Conservation (phyloP, 2,888 invertebrate genomes). For the Hermaeophaga mercurialis region DNA sequence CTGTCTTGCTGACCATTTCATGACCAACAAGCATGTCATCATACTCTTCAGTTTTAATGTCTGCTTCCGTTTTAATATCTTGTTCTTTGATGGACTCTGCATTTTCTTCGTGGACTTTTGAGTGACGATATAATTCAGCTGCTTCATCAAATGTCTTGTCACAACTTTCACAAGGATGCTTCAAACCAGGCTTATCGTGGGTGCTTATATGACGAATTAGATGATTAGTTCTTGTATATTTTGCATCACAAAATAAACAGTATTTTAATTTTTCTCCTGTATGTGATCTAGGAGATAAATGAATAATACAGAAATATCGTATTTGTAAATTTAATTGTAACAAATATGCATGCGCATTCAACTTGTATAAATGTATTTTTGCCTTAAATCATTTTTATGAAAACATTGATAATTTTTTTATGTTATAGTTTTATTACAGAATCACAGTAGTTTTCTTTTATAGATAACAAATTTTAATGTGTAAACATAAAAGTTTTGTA, state of each 20-base stretch:
- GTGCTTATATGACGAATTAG: constrained; percentile 52
- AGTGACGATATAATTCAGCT: constrained; percentile 40
- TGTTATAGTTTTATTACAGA: too few relatives aligned
- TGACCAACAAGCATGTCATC: constrained; percentile 23
- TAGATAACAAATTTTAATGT: too few relatives aligned
- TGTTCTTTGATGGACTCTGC: constrained; percentile 32
- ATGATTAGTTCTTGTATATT: constrained; percentile 53
- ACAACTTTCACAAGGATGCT: constrained; percentile 41
- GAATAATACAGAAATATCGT: too few relatives aligned
- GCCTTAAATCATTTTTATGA: too few relatives aligned
- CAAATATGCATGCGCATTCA: too few relatives aligned
- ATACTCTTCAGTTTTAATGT: constrained; percentile 26
- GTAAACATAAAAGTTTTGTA: too few relatives aligned
- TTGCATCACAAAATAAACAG: constrained; percentile 51
- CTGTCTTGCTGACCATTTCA: constrained; percentile 15
- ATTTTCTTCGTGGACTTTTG: constrained; percentile 36
- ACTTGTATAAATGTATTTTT: too few relatives aligned
- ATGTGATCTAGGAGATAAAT: constrained; percentile 43
- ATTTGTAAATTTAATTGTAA: too few relatives aligned
- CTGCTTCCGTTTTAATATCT: constrained; percentile 30
- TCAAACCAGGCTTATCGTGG: constrained; percentile 45
- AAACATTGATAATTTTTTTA: too few relatives aligned
- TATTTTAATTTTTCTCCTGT: constrained; percentile 51
- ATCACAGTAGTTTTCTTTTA: too few relatives aligned
- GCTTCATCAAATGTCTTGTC: constrained; percentile 36